phyloP scores from a whole-genome alignment of 2,888 invertebrate species.

The Spodoptera littoralis region DNA sequence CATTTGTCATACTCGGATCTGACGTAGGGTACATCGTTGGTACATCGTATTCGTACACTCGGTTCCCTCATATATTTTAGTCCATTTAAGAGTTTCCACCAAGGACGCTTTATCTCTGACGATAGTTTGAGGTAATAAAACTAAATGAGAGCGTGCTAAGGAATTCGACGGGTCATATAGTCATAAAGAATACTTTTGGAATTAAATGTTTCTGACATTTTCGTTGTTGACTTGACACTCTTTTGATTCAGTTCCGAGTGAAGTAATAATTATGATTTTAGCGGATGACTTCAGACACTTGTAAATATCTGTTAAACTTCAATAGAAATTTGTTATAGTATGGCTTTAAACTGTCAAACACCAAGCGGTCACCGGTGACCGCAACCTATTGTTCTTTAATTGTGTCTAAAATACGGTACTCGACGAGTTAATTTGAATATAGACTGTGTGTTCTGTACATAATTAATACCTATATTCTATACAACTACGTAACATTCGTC shows the following conservation, averaged over 20 bases:
- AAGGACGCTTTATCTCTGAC: constrained; percentile 33
- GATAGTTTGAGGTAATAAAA: constrained; percentile 46
- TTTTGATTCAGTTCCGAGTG: constrained; percentile 14
- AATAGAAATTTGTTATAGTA: constrained; percentile 18
- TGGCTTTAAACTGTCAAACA: no score
- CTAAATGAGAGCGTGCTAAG: constrained; percentile 32
- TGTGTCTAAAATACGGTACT: no score
- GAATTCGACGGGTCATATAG: constrained; percentile 31
- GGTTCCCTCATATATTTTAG: constrained; percentile 47
- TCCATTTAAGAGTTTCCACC: constrained; percentile 34
- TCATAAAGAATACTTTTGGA: constrained; percentile 36
- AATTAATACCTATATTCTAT: no score
- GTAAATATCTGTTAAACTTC: constrained; percentile 11
- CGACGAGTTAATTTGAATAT: background rate
- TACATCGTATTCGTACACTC: constrained; percentile 35
- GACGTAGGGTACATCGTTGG: constrained; percentile 40
- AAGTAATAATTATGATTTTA: constrained; percentile 6
- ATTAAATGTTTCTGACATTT: constrained; percentile 42
- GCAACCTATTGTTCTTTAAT: no score
- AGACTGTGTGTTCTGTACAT: no score
- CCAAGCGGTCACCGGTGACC: no score
- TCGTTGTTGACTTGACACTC: constrained; percentile 42
- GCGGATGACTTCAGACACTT: constrained; percentile 1
- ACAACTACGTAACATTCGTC: constrained; percentile 21
- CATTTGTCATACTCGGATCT: constrained; percentile 69